Conservation (phyloP, 2,888 invertebrate species). For the Physocephala rufipes region DNA sequence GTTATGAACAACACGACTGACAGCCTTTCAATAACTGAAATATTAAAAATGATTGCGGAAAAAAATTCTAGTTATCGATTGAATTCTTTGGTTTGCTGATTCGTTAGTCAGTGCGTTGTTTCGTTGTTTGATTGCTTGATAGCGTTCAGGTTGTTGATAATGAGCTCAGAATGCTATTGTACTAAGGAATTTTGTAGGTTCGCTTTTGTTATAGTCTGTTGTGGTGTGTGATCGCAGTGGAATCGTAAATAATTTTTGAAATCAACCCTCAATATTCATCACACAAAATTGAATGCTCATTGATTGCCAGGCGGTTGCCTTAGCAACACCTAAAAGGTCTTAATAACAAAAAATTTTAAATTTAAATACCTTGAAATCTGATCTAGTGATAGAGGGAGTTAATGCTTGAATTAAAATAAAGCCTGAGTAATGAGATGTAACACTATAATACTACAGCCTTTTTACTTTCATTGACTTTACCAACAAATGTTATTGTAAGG, state of each 20-base stretch:
- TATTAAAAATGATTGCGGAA: neutral
- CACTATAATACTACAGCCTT: no score
- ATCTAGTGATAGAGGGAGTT: neutral
- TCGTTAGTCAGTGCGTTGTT: neutral
- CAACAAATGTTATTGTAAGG: no score
- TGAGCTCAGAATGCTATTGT: slow-evolving; percentile 12
- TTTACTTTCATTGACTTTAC: no score
- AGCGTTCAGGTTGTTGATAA: slow-evolving; percentile 18
- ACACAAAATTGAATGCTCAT: slow-evolving; percentile 2
- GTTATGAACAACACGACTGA: no score
- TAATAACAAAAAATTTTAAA: neutral
- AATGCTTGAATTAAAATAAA: neutral
- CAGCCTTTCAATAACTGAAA: neutral
- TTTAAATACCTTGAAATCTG: neutral
- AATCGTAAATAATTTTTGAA: slow-evolving; percentile 26
- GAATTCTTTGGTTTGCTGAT: no score
- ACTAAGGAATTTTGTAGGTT: neutral
- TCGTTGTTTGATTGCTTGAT: neutral
- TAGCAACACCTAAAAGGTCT: neutral
- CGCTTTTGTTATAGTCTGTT: neutral
- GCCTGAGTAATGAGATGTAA: neutral
- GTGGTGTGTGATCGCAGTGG: neutral
- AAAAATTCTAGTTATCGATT: neutral
- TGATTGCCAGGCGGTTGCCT: no score
- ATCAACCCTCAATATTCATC: slow-evolving; percentile 18